Evolutionary conservation across 2,888 invertebrate species (phyloP), one percentile per base, ranked within the genome.

Genomic region (Myathropa florea): DNA sequence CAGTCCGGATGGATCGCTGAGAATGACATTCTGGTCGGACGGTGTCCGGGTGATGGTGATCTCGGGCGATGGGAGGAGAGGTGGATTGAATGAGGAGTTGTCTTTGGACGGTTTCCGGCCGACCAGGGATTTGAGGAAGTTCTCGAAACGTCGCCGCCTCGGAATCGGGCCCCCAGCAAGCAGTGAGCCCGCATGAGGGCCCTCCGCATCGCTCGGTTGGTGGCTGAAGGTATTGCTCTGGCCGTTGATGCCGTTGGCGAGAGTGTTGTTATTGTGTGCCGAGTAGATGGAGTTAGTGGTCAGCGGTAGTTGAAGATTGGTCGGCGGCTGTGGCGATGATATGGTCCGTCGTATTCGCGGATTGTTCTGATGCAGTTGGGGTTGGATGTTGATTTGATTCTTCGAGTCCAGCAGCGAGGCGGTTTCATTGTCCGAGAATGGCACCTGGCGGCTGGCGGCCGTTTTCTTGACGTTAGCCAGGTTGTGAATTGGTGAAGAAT

Each of bases 401-500:
- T 91, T 91, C 79, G 91, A 90, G 88, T 92, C 92, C 90, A 93
- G 89, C 86, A 93, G 89, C 75, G 92, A 91, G 89, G 90, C 91
- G 53, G 91, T 91, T 89, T 93, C 92, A 89, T 91, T 92, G 72
- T 92, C 89, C 39, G 89, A 89, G 55, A 83, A 86, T 73, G 89
- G 83, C 72, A 85, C 79, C 72, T 89, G 89, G 61, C 89, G 90
- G 88, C 90, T 91, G 88, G 90, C 76, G 90, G 91, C 46, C 46
- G 46, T 85, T 92, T 88, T 92, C 92, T 91, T 92, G 90, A 91
- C 90, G 88, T 92, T 92, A 90, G 93, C 92, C 92, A 93, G 92
- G 90, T 92, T 93, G 92, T 92, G 92, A 73, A 92, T 90, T 89
- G 93, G 92, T 86, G 92, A 92, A 88, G 93, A 92, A 88, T 92